Base-by-base conservation (phyloP, 2,888 invertebrate genomes). In the Crossocerus cetratus region DNA sequence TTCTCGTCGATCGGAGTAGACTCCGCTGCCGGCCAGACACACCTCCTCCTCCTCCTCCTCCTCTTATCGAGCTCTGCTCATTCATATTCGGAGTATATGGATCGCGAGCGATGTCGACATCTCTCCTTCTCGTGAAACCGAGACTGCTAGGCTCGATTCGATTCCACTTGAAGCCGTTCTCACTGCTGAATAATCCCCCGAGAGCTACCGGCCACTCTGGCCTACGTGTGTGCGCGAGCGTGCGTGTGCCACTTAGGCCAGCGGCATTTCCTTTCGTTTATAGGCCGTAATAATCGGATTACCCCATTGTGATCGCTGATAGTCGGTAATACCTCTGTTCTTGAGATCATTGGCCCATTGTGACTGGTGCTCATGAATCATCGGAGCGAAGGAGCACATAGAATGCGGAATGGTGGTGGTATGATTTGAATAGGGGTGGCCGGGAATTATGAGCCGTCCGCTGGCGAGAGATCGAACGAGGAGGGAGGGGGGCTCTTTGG, bases 401-500 rank as follows among this genome's bases (percentile, higher is more conserved):
- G 1, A 23, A 2, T 23, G 57, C 14, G 18, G 16, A 14, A 57
- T 22, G 13, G 58, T n/a, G 22, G 56, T 49, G 58, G 32, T 32
- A 42, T 43, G 14, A 57, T 5, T 44, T 18, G 44, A 20, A 43
- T 11, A 16, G 23, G 49, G 45, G 11, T 16, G 13, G 21, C 45
- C 20, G 44, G 3, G 45, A 49, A 22, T 61, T 11, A 49, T 16
- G n/a, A 49, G 16, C 49, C 16, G 49, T 49, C 32, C 64, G 60
- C 22, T 23, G 55, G 65, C 68, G 75, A 77, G 65, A 69, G 69
- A 77, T 71, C 65, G 75, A 58, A 65, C 18, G n/a, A 54, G 20
- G 22, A 49, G 60, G 54, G 45, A 18, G 22, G 49, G 60, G 54
- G 45, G 21, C 21, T 54, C 18, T 32, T 16, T 57, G 23, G 18